Percentiles rank a stretch among this genome's conserved stretches.
phyloP scores from a whole-genome alignment of 1,140 invertebrate genomes.

The Andricus grossulariae region DNA sequence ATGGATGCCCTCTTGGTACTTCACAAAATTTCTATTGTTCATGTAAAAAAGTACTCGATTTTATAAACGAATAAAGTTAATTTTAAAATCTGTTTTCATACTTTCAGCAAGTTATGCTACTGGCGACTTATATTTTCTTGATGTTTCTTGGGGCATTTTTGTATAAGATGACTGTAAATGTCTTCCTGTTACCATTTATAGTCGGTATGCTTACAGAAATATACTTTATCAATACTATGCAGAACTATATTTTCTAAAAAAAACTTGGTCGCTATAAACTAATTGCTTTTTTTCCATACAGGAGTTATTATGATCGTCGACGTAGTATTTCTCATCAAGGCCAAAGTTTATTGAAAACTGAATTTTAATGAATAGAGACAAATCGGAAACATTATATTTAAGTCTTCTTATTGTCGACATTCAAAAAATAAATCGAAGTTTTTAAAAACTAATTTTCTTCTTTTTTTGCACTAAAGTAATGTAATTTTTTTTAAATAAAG shows the following conservation, averaged over 20 bases:
- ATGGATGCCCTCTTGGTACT: neutral
- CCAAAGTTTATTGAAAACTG: neutral
- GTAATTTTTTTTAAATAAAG: too few relatives aligned
- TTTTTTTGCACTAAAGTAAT: too few relatives aligned
- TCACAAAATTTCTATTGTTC: neutral
- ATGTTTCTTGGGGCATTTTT: slow-evolving; percentile 33
- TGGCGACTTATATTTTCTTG: slow-evolving; percentile 38
- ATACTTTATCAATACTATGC: too few relatives aligned
- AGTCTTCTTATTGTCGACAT: too few relatives aligned
- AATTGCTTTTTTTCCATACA: too few relatives aligned
- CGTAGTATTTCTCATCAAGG: slow-evolving; percentile 34
- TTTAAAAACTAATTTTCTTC: too few relatives aligned
- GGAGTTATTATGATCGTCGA: slow-evolving; percentile 39
- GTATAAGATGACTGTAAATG: slow-evolving; percentile 3
- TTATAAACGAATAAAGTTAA: too few relatives aligned
- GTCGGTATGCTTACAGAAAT: neutral
- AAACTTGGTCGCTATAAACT: neutral
- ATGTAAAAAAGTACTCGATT: too few relatives aligned
- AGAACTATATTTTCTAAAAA: neutral
- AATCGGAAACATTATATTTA: too few relatives aligned
- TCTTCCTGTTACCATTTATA: slow-evolving; percentile 30
- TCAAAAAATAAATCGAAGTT: too few relatives aligned
- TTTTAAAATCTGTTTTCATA: too few relatives aligned
- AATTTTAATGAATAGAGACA: too few relatives aligned
- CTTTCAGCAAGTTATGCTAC: slow-evolving; percentile 36